Evolutionary conservation across 2,888 invertebrate species (phyloP).

Genomic region (Octonoba sinensis): DNA sequence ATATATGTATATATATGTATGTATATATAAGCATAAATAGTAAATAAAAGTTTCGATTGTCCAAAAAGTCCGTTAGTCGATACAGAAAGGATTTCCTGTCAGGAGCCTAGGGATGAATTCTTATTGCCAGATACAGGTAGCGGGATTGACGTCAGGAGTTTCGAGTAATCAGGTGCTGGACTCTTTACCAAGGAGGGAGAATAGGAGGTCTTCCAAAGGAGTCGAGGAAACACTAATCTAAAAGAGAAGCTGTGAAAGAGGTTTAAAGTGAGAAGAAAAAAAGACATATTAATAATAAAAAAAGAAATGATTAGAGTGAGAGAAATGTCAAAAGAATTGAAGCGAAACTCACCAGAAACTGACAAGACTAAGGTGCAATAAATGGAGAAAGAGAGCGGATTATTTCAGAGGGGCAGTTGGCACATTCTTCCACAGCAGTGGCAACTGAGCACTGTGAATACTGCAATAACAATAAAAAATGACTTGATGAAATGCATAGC

Average conservation of each 20-base stretch:
- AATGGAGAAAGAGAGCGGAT: slow-evolving; percentile 62
- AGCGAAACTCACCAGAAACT: slow-evolving; percentile 58
- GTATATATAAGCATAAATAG: slow-evolving; percentile 62
- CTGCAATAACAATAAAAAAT: slow-evolving; percentile 39
- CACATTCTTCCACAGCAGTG: slow-evolving; percentile 67
- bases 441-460: slow-evolving; percentile 67
- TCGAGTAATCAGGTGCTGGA: slow-evolving; percentile 64
- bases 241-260: slow-evolving; percentile 60
- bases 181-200: slow-evolving; percentile 65
- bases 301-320: neutral
- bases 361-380: slow-evolving; percentile 64
- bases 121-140: slow-evolving; percentile 63
- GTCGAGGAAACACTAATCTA: slow-evolving; percentile 64
- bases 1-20: slow-evolving; percentile 54
- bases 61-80: slow-evolving; percentile 64
- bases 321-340: slow-evolving; percentile 1
- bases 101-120: slow-evolving; percentile 64
- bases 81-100: slow-evolving; percentile 63
- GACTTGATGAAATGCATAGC: too few relatives aligned
- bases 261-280: slow-evolving; percentile 5
- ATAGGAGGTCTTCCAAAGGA: slow-evolving; percentile 64
- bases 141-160: slow-evolving; percentile 60
- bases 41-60: slow-evolving; percentile 64
- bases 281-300: neutral
- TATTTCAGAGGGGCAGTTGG: slow-evolving; percentile 64